Evolutionary conservation across 2,797 vertebrate species (phyloP).

Genomic region (Crenuchus spilurus): DNA sequence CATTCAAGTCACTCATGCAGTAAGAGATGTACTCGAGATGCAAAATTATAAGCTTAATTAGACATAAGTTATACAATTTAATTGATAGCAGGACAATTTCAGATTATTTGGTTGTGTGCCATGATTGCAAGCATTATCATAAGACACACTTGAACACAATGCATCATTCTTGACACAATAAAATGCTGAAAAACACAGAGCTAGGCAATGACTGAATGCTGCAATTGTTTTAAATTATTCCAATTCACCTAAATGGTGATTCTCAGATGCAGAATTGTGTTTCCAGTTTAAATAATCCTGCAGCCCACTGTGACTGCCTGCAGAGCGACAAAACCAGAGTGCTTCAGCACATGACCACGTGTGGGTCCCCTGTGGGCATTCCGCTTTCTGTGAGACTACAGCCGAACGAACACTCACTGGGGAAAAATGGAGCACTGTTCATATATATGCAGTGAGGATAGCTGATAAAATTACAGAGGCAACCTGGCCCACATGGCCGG

Average conservation of each 20-base stretch:
- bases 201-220: too few species aligned
- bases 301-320: not conserved
- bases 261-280: not conserved
- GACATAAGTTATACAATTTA: too few species aligned
- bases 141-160: too few species aligned
- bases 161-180: too few species aligned
- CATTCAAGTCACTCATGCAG: not conserved
- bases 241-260: not conserved
- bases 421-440: slow-evolving; percentile 24
- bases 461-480: slow-evolving; percentile 37
- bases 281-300: not conserved
- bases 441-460: slow-evolving; percentile 14
- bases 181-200: too few species aligned
- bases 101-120: too few species aligned
- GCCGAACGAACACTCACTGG: not conserved
- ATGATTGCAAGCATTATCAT: too few species aligned
- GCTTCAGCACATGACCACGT: not conserved
- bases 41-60: too few species aligned
- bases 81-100: too few species aligned
- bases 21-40: not conserved
- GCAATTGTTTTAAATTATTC: not conserved
- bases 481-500: slow-evolving; percentile 33
- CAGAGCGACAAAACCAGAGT: not conserved
- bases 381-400: slow-evolving; percentile 3
- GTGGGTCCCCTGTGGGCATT: not conserved